Evolutionary conservation across 2,797 vertebrate species (phyloP), one percentile per base, ranked within the genome.

Genomic region (Poecile montanus): DNA sequence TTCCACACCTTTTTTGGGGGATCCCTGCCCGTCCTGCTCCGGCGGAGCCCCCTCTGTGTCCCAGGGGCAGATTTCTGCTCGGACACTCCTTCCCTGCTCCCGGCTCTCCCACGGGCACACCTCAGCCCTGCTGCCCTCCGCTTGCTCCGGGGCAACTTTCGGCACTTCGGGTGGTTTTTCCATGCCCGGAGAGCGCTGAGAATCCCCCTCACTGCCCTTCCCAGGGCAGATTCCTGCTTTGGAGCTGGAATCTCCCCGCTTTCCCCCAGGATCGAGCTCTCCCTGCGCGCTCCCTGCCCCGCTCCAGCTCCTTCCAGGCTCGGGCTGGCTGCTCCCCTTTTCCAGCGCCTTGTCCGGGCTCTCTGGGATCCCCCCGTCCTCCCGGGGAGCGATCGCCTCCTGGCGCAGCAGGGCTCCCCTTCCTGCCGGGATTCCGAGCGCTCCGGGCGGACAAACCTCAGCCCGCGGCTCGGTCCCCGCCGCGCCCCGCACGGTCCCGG

Each of bases 141-240:
- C 79, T 22, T 13, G 40, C 75, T 79, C 87, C 19, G 30, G 17
- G 45, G 44, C 11, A 1, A 0, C 30, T 56, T 63, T 13, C 1
- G 10, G 54, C 61, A 51, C 15, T 70, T 54, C 70, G 1, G 58
- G 16, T 7, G 83, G 10, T 32, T 85, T 79, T 34, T 66, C 90
- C 20, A 0, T 3, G 11, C 83, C 81, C 14, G 8, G 61, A 13
- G 76, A 19, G 27, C 4, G 10, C 10, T 9, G 13, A 3, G 38
- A 2, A 19, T 25, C 67, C 10, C 29, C 42, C 16, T 83, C 19
- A 0, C 8, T 12, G 26, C 36, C 45, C 27, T 66, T 44, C 25
- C 91, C 95, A 10, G 95, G 97, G 89, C 97, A 97, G 29, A 97
- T 62, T 38, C 97, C 96, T 17, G 77, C 36, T 97, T 95, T 38